These are phyloP conservation scores for Nezara viridula DNA, from an alignment of 2,888 invertebrate species.

Conservation along the genomic window DNA sequence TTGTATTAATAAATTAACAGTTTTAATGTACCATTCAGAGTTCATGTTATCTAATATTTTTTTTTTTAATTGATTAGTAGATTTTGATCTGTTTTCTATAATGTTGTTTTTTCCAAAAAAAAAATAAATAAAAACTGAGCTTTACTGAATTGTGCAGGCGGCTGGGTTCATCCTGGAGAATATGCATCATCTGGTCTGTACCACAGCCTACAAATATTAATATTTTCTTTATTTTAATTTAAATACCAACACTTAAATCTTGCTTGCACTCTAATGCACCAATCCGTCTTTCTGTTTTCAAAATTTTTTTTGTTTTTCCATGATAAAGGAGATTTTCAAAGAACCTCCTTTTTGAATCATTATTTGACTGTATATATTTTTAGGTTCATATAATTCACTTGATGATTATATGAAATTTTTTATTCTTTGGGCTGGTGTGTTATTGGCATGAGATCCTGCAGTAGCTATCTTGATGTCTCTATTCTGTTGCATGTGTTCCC, in stretches of 20 bases:
- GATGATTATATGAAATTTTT: constrained; percentile 46
- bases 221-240: constrained; percentile 48
- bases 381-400: constrained; percentile 58
- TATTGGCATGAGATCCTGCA: constrained; percentile 57
- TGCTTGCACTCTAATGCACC: constrained; percentile 60
- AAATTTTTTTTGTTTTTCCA: constrained; percentile 26
- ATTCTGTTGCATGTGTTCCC: constrained; percentile 65
- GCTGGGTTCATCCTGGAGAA: constrained; percentile 98
- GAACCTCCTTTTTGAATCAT: constrained; percentile 25
- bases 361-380: constrained; percentile 56
- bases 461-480: constrained; percentile 60
- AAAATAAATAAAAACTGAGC: constrained; percentile 39
- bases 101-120: constrained; percentile 12
- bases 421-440: constrained; percentile 59
- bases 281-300: constrained; percentile 54
- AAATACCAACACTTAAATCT: constrained; percentile 41
- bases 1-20: constrained; percentile 1
- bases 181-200: constrained; percentile 96
- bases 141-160: constrained; percentile 74
- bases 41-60: background rate
- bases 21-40: background rate
- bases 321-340: background rate
- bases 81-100: constrained; percentile 33
- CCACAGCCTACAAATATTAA: constrained; percentile 58
- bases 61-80: background rate